Evolutionary conservation across 2,888 invertebrate genomes (phyloP), one percentile per base, ranked within the genome.

Genomic region (Philonicus albiceps): DNA sequence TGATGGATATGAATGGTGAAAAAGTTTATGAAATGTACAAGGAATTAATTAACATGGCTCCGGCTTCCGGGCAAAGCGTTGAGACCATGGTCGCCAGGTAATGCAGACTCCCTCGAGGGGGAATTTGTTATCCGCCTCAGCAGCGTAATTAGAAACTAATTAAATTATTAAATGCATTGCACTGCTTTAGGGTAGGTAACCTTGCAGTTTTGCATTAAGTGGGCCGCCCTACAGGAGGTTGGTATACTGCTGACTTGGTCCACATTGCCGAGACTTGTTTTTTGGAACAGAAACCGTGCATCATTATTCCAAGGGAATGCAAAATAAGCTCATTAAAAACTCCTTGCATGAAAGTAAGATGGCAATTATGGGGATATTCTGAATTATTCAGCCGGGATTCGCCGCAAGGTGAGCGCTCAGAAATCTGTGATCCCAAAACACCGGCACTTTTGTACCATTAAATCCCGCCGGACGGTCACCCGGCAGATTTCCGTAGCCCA

Each of bases 131-230:
- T 64, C 64, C 64, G 64, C 64, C 27, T 64, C 64, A 11, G 64
- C 64, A 64, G 19, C 64, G 64, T 49, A 80, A 80, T 80, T 80
- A 53, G 80, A 80, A 80, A 49, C 80, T 80, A 80, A 80, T 80
- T 80, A 80, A 80, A 80, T 80, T 53, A 80, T 80, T 80, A 80
- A 80, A 80, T 80, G 80, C 34, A 80, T 30, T 53, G 8, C 53
- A 49, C 43, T 43, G 37, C 80, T 80, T 7, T 31, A 53, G 80
- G 49, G 13, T 2, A 8, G 74, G 74, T 74, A 34, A 74, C 74
- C 74, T 64, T 64, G 64, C 64, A 64, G 19, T 64, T 22, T 22
- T 64, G 27, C 22, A 64, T 76, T 76, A 80, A 53, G 49, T 80
- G 31, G 31, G 49, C n/a, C 49, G 5, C n/a, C 49, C n/a, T 49